Base-by-base conservation (phyloP, 1,140 invertebrate genomes). In the Drosophila murphyi region DNA sequence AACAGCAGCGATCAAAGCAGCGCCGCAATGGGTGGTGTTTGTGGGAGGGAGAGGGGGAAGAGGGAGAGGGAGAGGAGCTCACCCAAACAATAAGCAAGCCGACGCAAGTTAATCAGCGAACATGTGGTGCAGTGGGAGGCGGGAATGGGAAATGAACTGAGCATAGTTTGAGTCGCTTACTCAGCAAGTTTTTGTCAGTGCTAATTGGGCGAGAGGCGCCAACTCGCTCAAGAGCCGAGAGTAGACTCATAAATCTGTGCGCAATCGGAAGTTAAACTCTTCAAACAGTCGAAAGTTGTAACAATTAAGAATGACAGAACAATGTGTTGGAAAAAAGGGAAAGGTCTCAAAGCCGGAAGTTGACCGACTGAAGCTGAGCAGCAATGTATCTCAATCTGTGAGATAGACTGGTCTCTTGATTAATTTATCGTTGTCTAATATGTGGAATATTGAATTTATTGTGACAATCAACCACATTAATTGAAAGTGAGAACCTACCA, bases 401-500 rank as follows among this genome's bases (percentile, higher is more conserved):
- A 55, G 52, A 50, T 67, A 57, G 41, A 56, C 28, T 61, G 57
- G 48, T 50, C 4, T 31, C 31, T 20, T 5, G 10, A 10, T n/a
- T 55, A 51, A 60, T 69, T 69, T 32, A 43, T 68, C 29, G 32
- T 12, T 6, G 54, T 4, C 50, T 31, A 51, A 52, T 55, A 60
- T 60, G 60, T 60, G 41, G 55, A 41, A 28, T 39, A 65, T 60
- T 64, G 45, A 56, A 80, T 83, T 77, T 55, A 54, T 4, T 56
- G 35, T 64, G 56, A 10, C 51, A 62, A 20, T 20, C 1, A 20
- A 20, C 20, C 20, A 20, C 20, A 20, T 20, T 20, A 20, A 20
- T 20, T 20, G 47, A 50, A 34, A 37, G 35, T 2, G 35, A 43
- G 6, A 43, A 93, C 94, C 94, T 93, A 98, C 98, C 94, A 97